A percentile compares a stretch with the other conserved stretches of the same genome.
phyloP scores from a whole-genome alignment of 2,888 invertebrate species.

The Aleiodes leptofemur region DNA sequence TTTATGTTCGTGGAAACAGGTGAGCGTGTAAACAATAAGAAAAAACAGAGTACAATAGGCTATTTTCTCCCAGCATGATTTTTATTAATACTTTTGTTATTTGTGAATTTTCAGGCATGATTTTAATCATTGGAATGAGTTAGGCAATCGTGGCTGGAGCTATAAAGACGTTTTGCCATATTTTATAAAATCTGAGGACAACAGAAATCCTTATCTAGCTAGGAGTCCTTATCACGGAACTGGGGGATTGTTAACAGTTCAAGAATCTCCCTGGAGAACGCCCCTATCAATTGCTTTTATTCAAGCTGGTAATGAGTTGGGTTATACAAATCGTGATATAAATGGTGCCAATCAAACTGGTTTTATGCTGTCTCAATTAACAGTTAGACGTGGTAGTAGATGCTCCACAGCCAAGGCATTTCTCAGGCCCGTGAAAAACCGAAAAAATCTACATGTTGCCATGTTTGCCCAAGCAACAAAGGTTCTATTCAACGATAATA shows the following conservation, averaged over 20 bases:
- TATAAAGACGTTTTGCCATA: constrained; percentile 89
- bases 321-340: constrained; percentile 87
- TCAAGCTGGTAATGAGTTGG: constrained; percentile 88
- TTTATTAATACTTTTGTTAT: too few relatives aligned
- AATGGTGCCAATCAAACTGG: constrained; percentile 91
- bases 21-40: constrained; percentile 65
- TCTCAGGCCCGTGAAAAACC: constrained; percentile 85
- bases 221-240: constrained; percentile 85
- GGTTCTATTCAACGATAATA: constrained; percentile 82
- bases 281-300: constrained; percentile 89
- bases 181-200: constrained; percentile 92
- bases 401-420: constrained; percentile 93
- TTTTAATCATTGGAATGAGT: constrained; percentile 90
- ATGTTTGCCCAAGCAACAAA: constrained; percentile 85
- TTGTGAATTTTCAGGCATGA: constrained; percentile 75
- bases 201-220: constrained; percentile 88
- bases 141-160: constrained; percentile 92
- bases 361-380: constrained; percentile 91
- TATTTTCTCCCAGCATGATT: neutral
- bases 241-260: constrained; percentile 89
- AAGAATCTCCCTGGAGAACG: constrained; percentile 89
- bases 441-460: constrained; percentile 87
- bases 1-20: constrained; percentile 91
- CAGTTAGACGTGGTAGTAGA: constrained; percentile 87
- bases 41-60: neutral